A percentile compares a stretch with the other conserved stretches of the same genome.
phyloP scores from a whole-genome alignment of 92 coral and sea anemone genomes.

The Galaxea fascicularis region DNA sequence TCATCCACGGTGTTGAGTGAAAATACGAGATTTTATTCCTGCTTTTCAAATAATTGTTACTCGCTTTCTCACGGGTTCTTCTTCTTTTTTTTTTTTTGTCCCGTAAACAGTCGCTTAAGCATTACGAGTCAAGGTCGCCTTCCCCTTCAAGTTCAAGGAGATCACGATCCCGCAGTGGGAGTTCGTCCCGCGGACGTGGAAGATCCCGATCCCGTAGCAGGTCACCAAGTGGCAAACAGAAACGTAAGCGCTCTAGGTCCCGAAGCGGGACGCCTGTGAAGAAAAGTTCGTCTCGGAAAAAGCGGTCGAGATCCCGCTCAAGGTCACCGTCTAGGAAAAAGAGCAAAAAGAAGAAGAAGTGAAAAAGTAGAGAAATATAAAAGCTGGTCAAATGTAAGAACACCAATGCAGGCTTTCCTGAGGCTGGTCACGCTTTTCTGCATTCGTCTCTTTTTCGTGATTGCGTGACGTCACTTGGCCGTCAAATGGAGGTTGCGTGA shows the following conservation, averaged over 20 bases:
- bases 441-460: not conserved
- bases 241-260: slow-evolving; percentile 81
- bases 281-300: slow-evolving; percentile 82
- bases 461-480: too few species aligned
- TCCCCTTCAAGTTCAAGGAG: slow-evolving; percentile 85
- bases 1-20: too few species aligned
- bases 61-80: not conserved
- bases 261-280: slow-evolving; percentile 80
- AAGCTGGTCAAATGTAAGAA: not conserved
- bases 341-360: slow-evolving; percentile 89
- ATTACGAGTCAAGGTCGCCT: slow-evolving; percentile 94
- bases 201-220: slow-evolving; percentile 89
- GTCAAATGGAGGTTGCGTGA: not conserved
- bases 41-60: not conserved
- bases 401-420: too few species aligned
- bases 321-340: slow-evolving; percentile 89
- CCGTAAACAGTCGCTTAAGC: slow-evolving; percentile 80
- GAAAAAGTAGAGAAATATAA: not conserved
- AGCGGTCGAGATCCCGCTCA: slow-evolving; percentile 85
- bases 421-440: not conserved
- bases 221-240: slow-evolving; percentile 76
- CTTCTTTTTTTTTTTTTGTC: not conserved
- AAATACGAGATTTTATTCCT: too few species aligned
- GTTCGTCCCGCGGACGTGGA: slow-evolving; percentile 88
- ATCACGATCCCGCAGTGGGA: slow-evolving; percentile 83